Evolutionary conservation across 1,140 invertebrate genomes (phyloP).

Genomic region (Lordiphosa mommai): DNA sequence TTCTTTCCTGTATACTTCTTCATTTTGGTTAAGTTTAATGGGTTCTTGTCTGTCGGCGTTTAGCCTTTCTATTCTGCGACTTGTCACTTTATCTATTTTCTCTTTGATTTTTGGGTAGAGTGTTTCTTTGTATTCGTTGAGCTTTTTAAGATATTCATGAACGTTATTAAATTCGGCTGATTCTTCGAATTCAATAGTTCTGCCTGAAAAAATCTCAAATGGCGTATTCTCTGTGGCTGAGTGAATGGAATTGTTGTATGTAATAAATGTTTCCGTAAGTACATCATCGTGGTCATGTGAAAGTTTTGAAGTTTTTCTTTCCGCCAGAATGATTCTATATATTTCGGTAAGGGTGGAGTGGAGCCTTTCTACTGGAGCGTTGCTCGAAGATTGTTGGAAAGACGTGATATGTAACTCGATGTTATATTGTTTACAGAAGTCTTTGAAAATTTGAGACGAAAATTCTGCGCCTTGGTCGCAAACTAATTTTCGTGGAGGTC

Average conservation of each 20-base stretch:
- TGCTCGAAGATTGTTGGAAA: slow-evolving; percentile 2
- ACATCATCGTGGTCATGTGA: slow-evolving; percentile 5
- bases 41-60: neutral
- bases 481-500: slow-evolving; percentile 5
- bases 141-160: slow-evolving; percentile 7
- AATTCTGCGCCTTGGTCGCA: slow-evolving; percentile 11
- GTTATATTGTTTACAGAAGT: slow-evolving; percentile 12
- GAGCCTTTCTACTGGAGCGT: slow-evolving; percentile 6
- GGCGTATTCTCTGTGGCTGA: too few species aligned
- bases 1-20: slow-evolving; percentile 2
- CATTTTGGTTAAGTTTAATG: neutral
- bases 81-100: neutral
- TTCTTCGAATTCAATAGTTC: too few species aligned
- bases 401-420: slow-evolving; percentile 4
- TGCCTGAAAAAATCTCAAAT: too few species aligned
- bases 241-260: too few species aligned
- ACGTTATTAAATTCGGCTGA: too few species aligned
- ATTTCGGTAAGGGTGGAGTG: slow-evolving; percentile 9
- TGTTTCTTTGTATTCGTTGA: neutral
- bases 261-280: neutral
- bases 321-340: slow-evolving; percentile 1
- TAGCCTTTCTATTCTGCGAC: too few species aligned
- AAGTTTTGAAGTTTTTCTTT: slow-evolving; percentile 1
- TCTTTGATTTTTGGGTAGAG: neutral
- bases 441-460: slow-evolving; percentile 5